phyloP scores from a whole-genome alignment of 92 coral and sea anemone species.

The Porites rus region DNA sequence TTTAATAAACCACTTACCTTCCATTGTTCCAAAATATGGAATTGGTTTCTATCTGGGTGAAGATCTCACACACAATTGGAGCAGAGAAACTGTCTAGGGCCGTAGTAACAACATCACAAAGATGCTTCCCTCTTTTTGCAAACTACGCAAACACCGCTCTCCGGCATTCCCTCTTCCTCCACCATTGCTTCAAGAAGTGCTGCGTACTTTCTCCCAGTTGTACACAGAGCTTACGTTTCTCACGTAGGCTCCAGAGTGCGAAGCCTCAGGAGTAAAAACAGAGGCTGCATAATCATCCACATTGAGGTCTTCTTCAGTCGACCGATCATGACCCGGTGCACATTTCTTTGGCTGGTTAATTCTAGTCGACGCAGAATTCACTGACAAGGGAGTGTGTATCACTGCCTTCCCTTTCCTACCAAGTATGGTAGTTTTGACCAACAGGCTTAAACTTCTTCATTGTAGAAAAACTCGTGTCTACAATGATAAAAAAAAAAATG shows the following conservation, averaged over 20 bases:
- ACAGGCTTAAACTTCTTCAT: not conserved
- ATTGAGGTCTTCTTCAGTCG: not conserved
- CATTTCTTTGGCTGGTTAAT: not conserved
- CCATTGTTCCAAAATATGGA: constrained; percentile 26
- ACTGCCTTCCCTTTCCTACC: not conserved
- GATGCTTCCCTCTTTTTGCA: no score
- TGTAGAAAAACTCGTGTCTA: not conserved
- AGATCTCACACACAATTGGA: constrained; percentile 10
- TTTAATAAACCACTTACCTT: constrained; percentile 5
- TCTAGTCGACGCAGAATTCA: no score
- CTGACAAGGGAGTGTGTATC: not conserved
- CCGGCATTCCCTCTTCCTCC: no score
- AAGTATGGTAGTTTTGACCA: not conserved
- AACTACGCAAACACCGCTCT: no score
- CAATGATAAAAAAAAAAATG: not conserved
- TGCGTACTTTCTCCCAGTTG: not conserved
- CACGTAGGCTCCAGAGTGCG: no score
- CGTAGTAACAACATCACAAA: not conserved
- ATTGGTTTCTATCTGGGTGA: constrained; percentile 18
- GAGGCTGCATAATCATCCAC: not conserved
- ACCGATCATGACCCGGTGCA: not conserved
- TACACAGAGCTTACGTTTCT: no score
- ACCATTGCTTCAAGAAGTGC: no score
- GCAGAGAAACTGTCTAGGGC: constrained; percentile 11
- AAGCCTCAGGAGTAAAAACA: not conserved